Conservation (phyloP, 2,888 invertebrate genomes). For the Drosophila sordidula region DNA sequence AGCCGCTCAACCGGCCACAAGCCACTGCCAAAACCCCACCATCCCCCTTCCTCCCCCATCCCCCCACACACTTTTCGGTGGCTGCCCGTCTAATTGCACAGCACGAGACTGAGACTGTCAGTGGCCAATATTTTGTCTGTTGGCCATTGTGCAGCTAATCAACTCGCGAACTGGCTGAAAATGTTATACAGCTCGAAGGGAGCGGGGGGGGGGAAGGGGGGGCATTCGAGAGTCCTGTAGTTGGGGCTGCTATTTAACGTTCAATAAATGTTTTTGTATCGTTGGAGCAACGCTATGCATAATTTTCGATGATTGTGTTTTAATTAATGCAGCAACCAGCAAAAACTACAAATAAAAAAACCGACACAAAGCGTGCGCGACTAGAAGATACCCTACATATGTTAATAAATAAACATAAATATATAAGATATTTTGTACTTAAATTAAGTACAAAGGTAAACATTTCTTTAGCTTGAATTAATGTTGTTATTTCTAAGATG, state of each 20-base stretch:
- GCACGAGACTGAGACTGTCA: constrained; percentile 41
- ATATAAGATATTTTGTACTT: too few species aligned
- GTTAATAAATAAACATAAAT: too few species aligned
- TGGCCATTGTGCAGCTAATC: constrained; percentile 62
- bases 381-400: not conserved
- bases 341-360: not conserved
- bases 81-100: constrained; percentile 51
- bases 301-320: constrained; percentile 73
- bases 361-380: not conserved
- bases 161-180: constrained; percentile 48
- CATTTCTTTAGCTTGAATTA: too few species aligned
- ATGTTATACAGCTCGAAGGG: constrained; percentile 30
- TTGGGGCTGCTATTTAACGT: constrained; percentile 40
- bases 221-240: not conserved
- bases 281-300: constrained; percentile 59
- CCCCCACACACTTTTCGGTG: not conserved
- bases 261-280: constrained; percentile 64
- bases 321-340: constrained; percentile 61
- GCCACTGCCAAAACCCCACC: not conserved
- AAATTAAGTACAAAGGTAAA: too few species aligned
- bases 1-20: constrained; percentile 57
- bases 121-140: constrained; percentile 22
- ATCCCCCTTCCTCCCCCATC: not conserved
- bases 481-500: too few species aligned
- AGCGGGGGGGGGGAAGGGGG: not conserved